These are phyloP conservation scores for Poeciliopsis turrubarensis DNA, from an alignment of 2,113 vertebrate species.

Conservation along the genomic window DNA sequence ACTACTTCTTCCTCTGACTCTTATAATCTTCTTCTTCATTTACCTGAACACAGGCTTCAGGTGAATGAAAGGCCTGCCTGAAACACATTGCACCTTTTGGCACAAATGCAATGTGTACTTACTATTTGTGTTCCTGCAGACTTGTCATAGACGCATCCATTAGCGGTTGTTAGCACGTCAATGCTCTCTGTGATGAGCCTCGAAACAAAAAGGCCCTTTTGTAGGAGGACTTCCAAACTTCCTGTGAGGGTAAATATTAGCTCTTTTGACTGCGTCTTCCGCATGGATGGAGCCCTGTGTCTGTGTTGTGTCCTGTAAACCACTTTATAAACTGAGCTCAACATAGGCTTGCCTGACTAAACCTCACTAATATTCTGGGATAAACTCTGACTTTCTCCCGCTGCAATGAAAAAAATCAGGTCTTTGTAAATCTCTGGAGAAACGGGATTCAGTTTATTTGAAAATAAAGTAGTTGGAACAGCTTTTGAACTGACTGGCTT, in stretches of 20 bases:
- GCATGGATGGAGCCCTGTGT: slow-evolving; percentile 38
- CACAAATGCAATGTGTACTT: slow-evolving; percentile 30
- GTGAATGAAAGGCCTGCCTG: slow-evolving; percentile 49
- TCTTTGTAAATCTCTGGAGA: slow-evolving; percentile 47
- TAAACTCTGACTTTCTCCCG: slow-evolving; percentile 17
- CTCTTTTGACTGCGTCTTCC: slow-evolving; percentile 22
- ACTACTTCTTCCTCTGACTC: slow-evolving; percentile 27
- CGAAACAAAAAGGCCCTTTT: slow-evolving; percentile 42
- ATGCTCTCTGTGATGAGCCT: slow-evolving; percentile 38
- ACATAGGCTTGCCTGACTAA: slow-evolving; percentile 52
- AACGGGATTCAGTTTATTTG: slow-evolving; percentile 17
- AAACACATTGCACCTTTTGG: slow-evolving; percentile 31
- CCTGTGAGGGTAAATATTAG: slow-evolving; percentile 61
- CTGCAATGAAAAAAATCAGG: slow-evolving; percentile 26
- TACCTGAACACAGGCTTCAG: neutral
- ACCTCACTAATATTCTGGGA: slow-evolving; percentile 71
- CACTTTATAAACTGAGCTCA: slow-evolving; percentile 54
- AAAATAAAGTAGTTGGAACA: slow-evolving; percentile 18
- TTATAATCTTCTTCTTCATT: slow-evolving; percentile 41
- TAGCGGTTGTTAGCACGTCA: slow-evolving; percentile 40
- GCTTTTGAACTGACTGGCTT: slow-evolving; percentile 8
- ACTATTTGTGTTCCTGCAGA: slow-evolving; percentile 37
- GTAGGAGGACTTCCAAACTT: slow-evolving; percentile 32
- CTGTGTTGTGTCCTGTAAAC: slow-evolving; percentile 55
- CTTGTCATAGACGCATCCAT: slow-evolving; percentile 59